Percentiles rank a stretch among this genome's conserved stretches.
Conservation (phyloP, 2,113 vertebrate species). For the Heterotilapia buettikoferi region DNA sequence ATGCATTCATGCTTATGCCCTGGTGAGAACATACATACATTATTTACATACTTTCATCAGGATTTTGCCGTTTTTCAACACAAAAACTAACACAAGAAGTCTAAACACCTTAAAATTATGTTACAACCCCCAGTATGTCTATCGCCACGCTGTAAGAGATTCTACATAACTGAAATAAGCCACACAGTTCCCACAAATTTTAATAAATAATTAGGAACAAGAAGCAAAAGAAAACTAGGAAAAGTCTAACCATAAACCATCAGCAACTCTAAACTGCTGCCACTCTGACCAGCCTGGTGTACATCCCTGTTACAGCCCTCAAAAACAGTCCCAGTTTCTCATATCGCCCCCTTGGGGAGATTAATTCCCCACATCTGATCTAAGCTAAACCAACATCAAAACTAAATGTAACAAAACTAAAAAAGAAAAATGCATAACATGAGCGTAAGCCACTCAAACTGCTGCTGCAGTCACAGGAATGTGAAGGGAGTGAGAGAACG, state of each 20-base stretch:
- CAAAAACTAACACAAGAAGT: not conserved
- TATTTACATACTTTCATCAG: not conserved
- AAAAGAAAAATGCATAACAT: not conserved
- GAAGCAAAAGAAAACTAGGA: not conserved
- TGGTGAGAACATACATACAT: not conserved
- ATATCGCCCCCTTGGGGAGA: not conserved
- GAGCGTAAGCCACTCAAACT: not conserved
- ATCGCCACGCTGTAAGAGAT: not conserved
- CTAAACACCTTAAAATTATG: not conserved
- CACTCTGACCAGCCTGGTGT: not conserved
- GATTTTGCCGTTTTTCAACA: not conserved
- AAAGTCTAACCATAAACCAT: not conserved
- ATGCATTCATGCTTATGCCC: not conserved
- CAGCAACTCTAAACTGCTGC: not conserved
- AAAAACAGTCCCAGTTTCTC: not conserved
- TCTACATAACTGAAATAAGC: not conserved
- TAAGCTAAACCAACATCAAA: not conserved
- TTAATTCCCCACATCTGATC: not conserved
- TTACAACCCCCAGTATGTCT: too few relatives aligned
- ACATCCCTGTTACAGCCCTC: not conserved
- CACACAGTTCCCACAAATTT: not conserved
- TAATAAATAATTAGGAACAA: fast-evolving
- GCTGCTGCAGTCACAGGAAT: not conserved
- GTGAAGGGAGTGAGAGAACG: not conserved
- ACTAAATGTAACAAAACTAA: not conserved